These are phyloP conservation scores for Carcinoscorpius rotundicauda DNA, from an alignment of 1,140 invertebrate species.

Conservation along the genomic window DNA sequence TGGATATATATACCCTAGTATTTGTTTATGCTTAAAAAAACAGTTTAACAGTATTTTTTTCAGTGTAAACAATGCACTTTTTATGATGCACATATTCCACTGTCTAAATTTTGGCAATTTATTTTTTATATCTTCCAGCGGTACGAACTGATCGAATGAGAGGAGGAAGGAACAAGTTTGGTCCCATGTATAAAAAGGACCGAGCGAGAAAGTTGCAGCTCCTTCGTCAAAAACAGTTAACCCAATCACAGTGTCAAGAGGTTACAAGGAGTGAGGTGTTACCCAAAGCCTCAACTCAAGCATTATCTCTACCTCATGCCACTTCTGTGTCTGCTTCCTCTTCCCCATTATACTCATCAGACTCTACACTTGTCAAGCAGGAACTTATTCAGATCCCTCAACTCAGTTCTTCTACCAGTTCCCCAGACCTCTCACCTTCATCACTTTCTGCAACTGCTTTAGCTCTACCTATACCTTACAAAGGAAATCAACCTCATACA, in stretches of 20 bases:
- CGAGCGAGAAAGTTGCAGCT: constrained; percentile 88
- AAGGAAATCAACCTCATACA: no score
- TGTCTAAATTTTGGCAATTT: neutral
- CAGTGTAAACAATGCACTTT: no score
- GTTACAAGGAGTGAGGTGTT: no score
- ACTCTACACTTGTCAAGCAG: constrained; percentile 62
- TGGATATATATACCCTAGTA: no score
- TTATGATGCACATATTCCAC: no score
- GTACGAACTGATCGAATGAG: constrained; percentile 96
- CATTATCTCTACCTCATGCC: no score
- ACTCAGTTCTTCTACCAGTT: constrained; percentile 59
- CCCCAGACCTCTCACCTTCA: constrained; percentile 16
- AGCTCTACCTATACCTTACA: no score
- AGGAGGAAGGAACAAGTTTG: constrained; percentile 97
- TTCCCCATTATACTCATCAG: neutral
- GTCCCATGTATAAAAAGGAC: constrained; percentile 98
- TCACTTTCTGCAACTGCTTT: constrained; percentile 7
- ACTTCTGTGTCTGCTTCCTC: no score
- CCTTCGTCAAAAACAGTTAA: constrained; percentile 74
- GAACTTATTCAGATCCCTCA: constrained; percentile 87
- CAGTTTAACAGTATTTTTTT: no score
- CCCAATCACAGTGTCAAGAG: constrained; percentile 23
- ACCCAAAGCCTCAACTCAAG: no score
- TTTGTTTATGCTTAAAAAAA: no score
- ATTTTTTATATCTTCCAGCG: constrained; percentile 53